phyloP scores from a whole-genome alignment of 1,140 invertebrate genomes.

The Ctenoplectra terminalis region DNA sequence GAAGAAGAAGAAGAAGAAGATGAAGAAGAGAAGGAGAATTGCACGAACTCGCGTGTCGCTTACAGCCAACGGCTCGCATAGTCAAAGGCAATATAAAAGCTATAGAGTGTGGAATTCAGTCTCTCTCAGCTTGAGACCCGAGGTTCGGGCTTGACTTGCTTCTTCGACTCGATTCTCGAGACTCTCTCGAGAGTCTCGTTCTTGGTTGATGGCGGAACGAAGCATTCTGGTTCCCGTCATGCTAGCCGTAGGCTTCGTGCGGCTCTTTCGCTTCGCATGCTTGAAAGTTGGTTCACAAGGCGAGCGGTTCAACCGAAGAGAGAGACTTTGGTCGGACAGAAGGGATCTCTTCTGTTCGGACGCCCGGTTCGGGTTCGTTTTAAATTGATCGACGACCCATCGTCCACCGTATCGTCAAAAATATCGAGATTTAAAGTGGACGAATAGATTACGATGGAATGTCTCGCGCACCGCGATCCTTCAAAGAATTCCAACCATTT shows the following conservation, averaged over 20 bases:
- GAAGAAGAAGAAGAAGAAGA: too few relatives aligned
- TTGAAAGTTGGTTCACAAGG: conserved; percentile 65
- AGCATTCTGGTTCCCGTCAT: conserved; percentile 79
- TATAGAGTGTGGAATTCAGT: conserved; percentile 80
- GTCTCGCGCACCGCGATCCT: conserved; percentile 39
- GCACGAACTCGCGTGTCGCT: conserved; percentile 68
- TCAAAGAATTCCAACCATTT: conserved; percentile 58
- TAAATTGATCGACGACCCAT: conserved; percentile 60
- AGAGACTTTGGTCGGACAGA: conserved; percentile 12
- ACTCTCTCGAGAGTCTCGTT: conserved; percentile 51
- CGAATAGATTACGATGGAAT: conserved; percentile 59
- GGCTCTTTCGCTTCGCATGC: conserved; percentile 55
- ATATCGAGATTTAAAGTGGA: conserved; percentile 55
- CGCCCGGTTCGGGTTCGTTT: conserved; percentile 25
- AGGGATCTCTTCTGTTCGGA: conserved; percentile 2
- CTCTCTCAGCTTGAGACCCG: conserved; percentile 79
- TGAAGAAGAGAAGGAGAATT: not conserved
- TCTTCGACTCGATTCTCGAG: conserved; percentile 56
- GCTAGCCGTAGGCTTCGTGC: conserved; percentile 80
- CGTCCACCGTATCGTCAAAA: conserved; percentile 45
- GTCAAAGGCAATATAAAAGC: conserved; percentile 78
- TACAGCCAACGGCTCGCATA: conserved; percentile 75
- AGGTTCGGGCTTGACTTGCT: conserved; percentile 66
- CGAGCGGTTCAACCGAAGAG: conserved; percentile 22
- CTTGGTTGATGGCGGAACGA: conserved; percentile 73